Evolutionary conservation across 2,113 vertebrate genomes (phyloP).

Genomic region (Marmota monax): DNA sequence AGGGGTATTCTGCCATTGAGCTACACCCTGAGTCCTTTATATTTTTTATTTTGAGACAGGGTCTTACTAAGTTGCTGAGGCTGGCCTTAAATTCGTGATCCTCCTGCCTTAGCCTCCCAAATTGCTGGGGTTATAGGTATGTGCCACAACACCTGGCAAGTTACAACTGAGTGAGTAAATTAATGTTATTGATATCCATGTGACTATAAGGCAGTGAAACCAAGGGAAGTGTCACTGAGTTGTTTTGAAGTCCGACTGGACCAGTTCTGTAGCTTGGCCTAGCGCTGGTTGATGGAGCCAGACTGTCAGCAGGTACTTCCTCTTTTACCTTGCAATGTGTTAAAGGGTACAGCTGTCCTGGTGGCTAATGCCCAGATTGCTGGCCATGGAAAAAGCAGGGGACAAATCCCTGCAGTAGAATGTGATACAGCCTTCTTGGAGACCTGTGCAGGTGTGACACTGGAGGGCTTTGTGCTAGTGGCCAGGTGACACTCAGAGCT

Average conservation of each 20-base stretch:
- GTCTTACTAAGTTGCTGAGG: no score
- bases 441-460: neutral
- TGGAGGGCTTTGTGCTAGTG: neutral
- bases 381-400: neutral
- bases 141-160: no score
- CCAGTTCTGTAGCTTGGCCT: neutral
- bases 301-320: neutral
- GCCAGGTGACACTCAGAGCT: accelerated
- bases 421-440: accelerated
- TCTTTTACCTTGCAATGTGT: no score
- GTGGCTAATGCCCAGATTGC: neutral
- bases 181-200: neutral
- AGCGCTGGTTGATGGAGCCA: neutral
- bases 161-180: neutral
- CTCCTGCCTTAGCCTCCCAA: no score
- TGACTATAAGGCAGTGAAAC: neutral
- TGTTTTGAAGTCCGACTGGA: neutral
- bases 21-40: no score
- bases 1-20: no score
- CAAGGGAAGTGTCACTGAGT: no score
- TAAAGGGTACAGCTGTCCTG: neutral
- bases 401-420: neutral
- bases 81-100: no score
- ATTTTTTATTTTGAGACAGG: no score
- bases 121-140: no score